Conservation (phyloP, 2,888 invertebrate genomes). For the Rhingia rostrata region DNA sequence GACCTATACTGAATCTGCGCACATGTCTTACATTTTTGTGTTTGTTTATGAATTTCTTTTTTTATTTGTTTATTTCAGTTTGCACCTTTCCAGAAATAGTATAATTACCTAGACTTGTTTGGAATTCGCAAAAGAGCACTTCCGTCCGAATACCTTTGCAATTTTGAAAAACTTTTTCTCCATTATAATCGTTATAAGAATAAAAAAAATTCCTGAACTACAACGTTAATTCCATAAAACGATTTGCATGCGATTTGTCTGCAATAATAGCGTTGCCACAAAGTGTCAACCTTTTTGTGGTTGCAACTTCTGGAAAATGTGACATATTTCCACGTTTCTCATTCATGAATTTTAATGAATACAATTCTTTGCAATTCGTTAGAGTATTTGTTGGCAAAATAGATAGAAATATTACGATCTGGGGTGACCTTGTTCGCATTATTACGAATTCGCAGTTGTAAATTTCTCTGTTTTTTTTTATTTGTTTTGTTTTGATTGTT, state of each 20-base stretch:
- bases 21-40: background rate
- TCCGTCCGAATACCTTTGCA: background rate
- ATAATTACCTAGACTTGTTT: slow-evolving; percentile 11
- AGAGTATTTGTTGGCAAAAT: background rate
- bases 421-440: slow-evolving; percentile 10
- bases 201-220: background rate
- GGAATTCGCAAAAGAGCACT: slow-evolving; percentile 29
- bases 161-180: slow-evolving; percentile 4
- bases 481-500: background rate
- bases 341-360: background rate
- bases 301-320: background rate
- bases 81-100: slow-evolving; percentile 17
- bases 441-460: background rate
- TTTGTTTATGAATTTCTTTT: slow-evolving; percentile 1
- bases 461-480: background rate
- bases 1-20: background rate
- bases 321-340: background rate
- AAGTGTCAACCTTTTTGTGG: too few relatives aligned
- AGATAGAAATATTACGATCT: slow-evolving; percentile 6
- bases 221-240: background rate
- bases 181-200: background rate
- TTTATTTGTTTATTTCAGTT: slow-evolving; percentile 3
- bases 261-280: slow-evolving; percentile 5
- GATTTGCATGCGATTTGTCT: slow-evolving; percentile 2
- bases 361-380: background rate